phyloP scores from a whole-genome alignment of 2,888 invertebrate species.

The Trichopria drosophilae region DNA sequence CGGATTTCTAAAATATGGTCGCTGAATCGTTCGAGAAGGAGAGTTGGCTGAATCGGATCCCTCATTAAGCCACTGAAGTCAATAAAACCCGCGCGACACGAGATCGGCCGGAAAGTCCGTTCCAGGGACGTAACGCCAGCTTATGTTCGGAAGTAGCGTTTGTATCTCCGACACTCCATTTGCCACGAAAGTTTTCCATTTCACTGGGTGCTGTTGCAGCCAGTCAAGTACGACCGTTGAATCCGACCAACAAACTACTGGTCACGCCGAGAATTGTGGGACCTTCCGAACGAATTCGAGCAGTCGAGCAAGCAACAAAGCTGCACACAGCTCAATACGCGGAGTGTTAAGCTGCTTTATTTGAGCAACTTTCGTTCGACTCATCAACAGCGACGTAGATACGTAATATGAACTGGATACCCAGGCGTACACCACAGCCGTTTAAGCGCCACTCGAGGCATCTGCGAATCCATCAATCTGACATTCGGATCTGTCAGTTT shows the following conservation, averaged over 20 bases:
- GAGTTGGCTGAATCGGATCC: too few relatives aligned
- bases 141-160: constrained; percentile 28
- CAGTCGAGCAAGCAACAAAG: not conserved
- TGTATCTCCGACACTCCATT: constrained; percentile 45
- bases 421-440: too few relatives aligned
- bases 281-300: not conserved
- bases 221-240: constrained; percentile 38
- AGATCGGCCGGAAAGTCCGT: constrained; percentile 44
- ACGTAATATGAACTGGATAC: too few relatives aligned
- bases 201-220: constrained; percentile 31
- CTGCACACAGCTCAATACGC: not conserved
- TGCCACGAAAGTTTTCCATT: constrained; percentile 35
- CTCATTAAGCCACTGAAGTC: too few relatives aligned
- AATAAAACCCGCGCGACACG: constrained; percentile 45
- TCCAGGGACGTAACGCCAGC: constrained; percentile 42
- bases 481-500: too few relatives aligned
- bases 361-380: not conserved
- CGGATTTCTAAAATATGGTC: too few relatives aligned
- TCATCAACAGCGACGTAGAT: too few relatives aligned
- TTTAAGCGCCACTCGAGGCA: too few relatives aligned
- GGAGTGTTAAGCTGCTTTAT: not conserved
- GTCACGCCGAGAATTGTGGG: not conserved
- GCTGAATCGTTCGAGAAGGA: too few relatives aligned
- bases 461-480: too few relatives aligned
- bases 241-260: constrained; percentile 28